Conservation (phyloP, 2,888 invertebrate species). For the Rhamnusium bicolor region DNA sequence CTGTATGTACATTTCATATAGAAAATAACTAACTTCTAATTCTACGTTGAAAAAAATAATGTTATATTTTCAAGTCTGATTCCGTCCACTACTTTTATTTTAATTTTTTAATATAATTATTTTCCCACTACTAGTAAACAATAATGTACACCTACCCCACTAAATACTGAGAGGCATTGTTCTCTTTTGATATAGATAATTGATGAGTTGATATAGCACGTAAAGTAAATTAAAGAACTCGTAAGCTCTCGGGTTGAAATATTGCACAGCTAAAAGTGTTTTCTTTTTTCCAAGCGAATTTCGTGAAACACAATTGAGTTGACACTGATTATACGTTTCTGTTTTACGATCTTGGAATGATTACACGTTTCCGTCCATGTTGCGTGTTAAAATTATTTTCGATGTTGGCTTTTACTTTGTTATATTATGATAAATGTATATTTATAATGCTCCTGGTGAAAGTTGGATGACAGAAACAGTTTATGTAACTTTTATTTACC, state of each 20-base stretch:
- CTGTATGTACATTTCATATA: too few species aligned
- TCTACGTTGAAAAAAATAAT: too few species aligned
- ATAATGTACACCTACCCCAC: too few species aligned
- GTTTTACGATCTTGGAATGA: slow-evolving; percentile 27
- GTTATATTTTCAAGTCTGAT: too few species aligned
- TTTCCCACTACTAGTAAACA: too few species aligned
- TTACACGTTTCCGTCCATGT: slow-evolving; percentile 28
- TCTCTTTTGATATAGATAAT: slow-evolving; percentile 20
- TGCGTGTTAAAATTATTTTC: slow-evolving; percentile 19
- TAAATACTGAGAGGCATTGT: neutral
- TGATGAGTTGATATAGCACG: slow-evolving; percentile 18
- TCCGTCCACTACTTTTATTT: too few species aligned
- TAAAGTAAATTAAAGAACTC: slow-evolving; percentile 16
- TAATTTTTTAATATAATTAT: too few species aligned
- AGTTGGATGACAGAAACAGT: neutral
- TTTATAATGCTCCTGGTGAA: neutral
- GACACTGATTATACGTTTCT: slow-evolving; percentile 36
- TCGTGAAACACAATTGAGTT: slow-evolving; percentile 29
- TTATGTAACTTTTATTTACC: neutral
- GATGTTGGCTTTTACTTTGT: slow-evolving; percentile 8
- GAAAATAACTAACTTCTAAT: too few species aligned
- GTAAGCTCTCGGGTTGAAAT: slow-evolving; percentile 17
- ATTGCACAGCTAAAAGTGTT: slow-evolving; percentile 26
- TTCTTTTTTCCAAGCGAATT: slow-evolving; percentile 17
- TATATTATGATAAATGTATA: slow-evolving; percentile 19